Conservation (phyloP, 2,888 invertebrate genomes). For the Tetragonisca angustula region DNA sequence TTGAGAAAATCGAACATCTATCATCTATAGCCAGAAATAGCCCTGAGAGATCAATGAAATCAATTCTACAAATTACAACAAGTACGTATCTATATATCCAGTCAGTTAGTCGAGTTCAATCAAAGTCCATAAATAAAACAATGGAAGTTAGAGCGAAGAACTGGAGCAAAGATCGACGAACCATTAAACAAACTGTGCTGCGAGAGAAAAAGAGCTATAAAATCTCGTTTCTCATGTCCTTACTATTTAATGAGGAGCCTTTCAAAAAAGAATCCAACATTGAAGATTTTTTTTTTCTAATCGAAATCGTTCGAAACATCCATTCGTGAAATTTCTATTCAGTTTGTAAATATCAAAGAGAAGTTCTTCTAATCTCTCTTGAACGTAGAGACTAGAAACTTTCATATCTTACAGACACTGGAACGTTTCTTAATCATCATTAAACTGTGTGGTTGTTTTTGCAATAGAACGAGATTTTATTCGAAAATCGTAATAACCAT, state of each 20-base stretch:
- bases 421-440: too few species aligned
- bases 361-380: too few species aligned
- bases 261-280: not conserved
- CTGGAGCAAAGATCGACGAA: not conserved
- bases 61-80: not conserved
- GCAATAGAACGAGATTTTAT: too few species aligned
- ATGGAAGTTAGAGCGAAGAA: not conserved
- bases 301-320: too few species aligned
- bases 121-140: not conserved
- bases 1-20: not conserved
- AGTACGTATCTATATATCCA: not conserved
- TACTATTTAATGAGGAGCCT: not conserved
- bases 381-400: too few species aligned
- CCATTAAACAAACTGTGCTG: not conserved
- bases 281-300: too few species aligned
- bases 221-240: not conserved
- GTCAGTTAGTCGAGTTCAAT: not conserved
- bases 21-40: slow-evolving; percentile 7
- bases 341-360: too few species aligned
- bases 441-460: too few species aligned
- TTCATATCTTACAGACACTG: too few species aligned
- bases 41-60: slow-evolving; percentile 1
- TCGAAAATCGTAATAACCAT: too few species aligned
- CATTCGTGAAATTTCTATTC: too few species aligned
- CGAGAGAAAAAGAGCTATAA: too few species aligned